Base-by-base conservation (phyloP, 2,113 vertebrate genomes). In the Sclerurus mexicanus region DNA sequence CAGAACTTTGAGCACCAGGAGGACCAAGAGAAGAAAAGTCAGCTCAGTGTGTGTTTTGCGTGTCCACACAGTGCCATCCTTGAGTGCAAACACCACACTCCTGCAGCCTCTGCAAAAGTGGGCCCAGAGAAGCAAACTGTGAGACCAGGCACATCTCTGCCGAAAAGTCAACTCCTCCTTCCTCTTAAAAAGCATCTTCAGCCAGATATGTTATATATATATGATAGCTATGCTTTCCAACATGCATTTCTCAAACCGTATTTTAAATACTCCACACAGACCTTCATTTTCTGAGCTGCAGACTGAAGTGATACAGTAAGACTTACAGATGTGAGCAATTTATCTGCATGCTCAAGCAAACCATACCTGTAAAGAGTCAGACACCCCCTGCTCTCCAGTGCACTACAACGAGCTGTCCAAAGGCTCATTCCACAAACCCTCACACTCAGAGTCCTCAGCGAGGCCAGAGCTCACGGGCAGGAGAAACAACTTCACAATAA, bases 201-300 rank as follows among this genome's bases (percentile, higher is more conserved):
- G 12, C 21, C 20, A 31, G 3, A 23, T 0, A 18, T 1, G 11
- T 1, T 12, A 53, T 19, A 21, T n/a, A n/a, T 58, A 23, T 10
- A 37, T 12, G 8, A 33, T 33, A 39, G 10, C 39, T 6, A 19
- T 10, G 7, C 22, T 85, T n/a, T 33, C 37, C 47, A 23, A 49
- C 4, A 22, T 37, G 31, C 52, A 9, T 10, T 71, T 75, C 52
- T 56, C 66, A 89, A 69, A 46, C 27, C 42, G 3, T 8, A 33
- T 52, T 71, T 90, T 22, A 46, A 87, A 58, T 10, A 8, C 4
- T 40, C 19, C 40, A 62, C 10, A 18, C 5, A 44, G 52, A 71
- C 59, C 7, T 24, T 2, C 4, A 14, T 52, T 82, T 85, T 64
- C 14, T 27, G 59, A 42, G n/a, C 20, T 16, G 22, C 85, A 46